Percentiles rank a stretch among this genome's conserved stretches.
phyloP scores from a whole-genome alignment of 2,797 vertebrate genomes.

The Myoxocephalus aenaeus region DNA sequence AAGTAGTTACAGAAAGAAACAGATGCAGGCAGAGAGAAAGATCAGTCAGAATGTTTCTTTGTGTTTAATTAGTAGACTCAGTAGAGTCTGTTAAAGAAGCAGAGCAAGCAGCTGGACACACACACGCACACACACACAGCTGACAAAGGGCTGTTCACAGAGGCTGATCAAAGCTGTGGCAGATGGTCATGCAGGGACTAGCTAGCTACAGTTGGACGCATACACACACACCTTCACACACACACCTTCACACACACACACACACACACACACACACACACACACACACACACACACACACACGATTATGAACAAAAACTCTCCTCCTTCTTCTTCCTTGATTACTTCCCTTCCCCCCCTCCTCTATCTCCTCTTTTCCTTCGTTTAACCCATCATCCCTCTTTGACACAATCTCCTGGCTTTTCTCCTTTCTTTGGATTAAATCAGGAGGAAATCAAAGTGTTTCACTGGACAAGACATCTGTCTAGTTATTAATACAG shows the following conservation, averaged over 20 bases:
- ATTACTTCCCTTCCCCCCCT: neutral
- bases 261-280: conserved; percentile 30
- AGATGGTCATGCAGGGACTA: conserved; percentile 77
- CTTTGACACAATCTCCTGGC: neutral
- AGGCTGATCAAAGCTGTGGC: conserved; percentile 82
- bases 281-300: conserved; percentile 10
- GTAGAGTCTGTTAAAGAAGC: conserved; percentile 74
- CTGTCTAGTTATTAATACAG: neutral
- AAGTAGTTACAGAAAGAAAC: conserved; percentile 39
- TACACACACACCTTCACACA: conserved; percentile 40
- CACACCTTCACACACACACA: conserved; percentile 11
- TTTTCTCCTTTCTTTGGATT: neutral
- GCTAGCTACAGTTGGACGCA: conserved; percentile 63
- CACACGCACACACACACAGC: conserved; percentile 40
- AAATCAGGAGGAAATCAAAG: neutral
- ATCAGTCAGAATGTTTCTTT: conserved; percentile 66
- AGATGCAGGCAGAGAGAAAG: conserved; percentile 54
- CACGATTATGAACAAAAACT: conserved; percentile 41
- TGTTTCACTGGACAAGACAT: neutral
- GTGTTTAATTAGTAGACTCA: conserved; percentile 78
- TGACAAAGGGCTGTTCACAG: conserved; percentile 78
- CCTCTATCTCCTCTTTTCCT: neutral
- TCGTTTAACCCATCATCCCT: neutral
- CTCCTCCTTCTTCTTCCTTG: conserved; percentile 3
- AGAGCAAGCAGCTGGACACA: conserved; percentile 66